A percentile compares a stretch with the other conserved stretches of the same genome.
These are phyloP conservation scores for Falco punctatus DNA, from an alignment of 2,113 vertebrate species.

Conservation along the genomic window DNA sequence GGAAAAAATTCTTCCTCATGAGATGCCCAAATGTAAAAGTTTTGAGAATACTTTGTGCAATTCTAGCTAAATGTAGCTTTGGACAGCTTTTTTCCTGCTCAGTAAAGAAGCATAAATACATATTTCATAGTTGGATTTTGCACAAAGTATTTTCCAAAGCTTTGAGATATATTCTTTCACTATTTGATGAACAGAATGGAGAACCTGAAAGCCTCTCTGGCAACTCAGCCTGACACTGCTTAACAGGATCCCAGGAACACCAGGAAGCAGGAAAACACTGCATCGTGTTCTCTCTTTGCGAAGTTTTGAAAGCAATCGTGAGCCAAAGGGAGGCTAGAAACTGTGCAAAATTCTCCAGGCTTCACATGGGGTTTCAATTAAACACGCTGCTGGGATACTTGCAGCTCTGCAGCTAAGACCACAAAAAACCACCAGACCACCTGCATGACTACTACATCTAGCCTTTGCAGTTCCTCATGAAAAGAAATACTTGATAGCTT, in stretches of 20 bases:
- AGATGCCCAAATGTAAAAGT: not conserved
- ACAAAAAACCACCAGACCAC: not conserved
- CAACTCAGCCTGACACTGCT: constrained; percentile 28
- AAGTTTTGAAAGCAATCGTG: constrained; percentile 23
- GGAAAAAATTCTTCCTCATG: not conserved
- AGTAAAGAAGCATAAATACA: constrained; percentile 7
- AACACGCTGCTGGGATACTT: not conserved
- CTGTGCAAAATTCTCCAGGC: not conserved
- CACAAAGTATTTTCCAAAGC: constrained; percentile 40
- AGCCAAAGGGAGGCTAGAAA: not conserved
- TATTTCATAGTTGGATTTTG: constrained; percentile 43
- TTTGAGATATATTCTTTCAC: constrained; percentile 46
- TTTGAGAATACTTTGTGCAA: not conserved
- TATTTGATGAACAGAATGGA: constrained; percentile 61
- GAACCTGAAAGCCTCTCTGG: constrained; percentile 30
- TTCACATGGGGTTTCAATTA: not conserved
- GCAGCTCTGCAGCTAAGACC: not conserved
- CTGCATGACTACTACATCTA: not conserved
- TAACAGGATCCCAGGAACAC: constrained; percentile 16
- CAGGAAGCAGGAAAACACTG: not conserved
- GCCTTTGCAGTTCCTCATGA: constrained; percentile 25
- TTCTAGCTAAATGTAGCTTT: not conserved
- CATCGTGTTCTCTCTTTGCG: not conserved
- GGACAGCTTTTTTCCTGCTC: not conserved
- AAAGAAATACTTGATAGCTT: constrained; percentile 1